Evolutionary conservation across 2,888 invertebrate species (phyloP), one percentile per base, ranked within the genome.

Genomic region (Eristalinus aeneus): DNA sequence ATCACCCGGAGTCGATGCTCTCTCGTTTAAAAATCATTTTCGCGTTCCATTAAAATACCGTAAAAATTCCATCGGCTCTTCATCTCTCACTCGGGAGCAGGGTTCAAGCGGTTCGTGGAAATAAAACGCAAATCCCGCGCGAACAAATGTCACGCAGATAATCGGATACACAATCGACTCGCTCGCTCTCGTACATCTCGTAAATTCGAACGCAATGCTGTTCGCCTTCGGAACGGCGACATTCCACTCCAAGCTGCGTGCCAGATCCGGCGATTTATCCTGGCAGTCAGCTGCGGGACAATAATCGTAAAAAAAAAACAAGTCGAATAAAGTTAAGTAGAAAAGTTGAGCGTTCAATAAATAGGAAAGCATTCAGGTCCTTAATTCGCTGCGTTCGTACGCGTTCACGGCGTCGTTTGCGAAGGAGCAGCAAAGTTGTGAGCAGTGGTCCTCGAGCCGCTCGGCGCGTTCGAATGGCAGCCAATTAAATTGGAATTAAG

Each of bases 401-500:
- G 46, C 46, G 46, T 11, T 31, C 34, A 53, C 27, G 8, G 10
- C 56, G 12, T 23, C 22, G 56, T 56, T 56, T 56, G 4, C 12
- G 9, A 63, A 54, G 34, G 16, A 31, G 22, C 31, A 9, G 2
- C 39, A 5, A 12, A 11, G 16, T 8, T 20, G 22, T 12, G 11
- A 16, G 34, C 34, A 68, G 5, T 9, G 20, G 22, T 8, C 27
- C 11, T 53, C 3, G 46, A 10, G 16, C 16, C 16, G 8, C 16
- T 10, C 16, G 32, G 20, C 46, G 53, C 32, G 32, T 53, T 71
- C 64, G 23, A 60, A 72, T 60, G 58, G 60, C 46, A 61, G 27
- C 72, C 61, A 79, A 79, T 73, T 67, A 79, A 72, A 79, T 72
- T 34, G 60, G 72, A 72, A 54, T 79, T 73, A 79, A 79, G 72